Evolutionary conservation across 64 coral and sea anemone genomes (phyloP).

Genomic region (Orbicella faveolata): DNA sequence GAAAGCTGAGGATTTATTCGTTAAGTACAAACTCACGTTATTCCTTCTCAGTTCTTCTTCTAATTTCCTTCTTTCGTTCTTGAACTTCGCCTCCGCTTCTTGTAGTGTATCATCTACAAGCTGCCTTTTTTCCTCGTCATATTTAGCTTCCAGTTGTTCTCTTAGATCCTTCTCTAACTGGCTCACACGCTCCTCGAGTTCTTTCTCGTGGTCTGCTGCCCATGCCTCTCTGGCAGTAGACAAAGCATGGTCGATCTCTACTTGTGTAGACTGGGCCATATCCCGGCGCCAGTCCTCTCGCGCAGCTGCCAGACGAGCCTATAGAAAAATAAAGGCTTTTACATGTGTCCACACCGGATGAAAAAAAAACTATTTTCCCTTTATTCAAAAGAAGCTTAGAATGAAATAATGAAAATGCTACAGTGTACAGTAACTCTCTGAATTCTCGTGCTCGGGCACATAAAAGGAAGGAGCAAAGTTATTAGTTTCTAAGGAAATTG

Average conservation of each 20-base stretch:
- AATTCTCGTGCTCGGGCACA: too few species aligned
- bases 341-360: too few species aligned
- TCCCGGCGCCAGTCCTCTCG: constrained; percentile 64
- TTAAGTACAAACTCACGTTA: constrained; percentile 48
- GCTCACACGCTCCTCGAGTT: constrained; percentile 52
- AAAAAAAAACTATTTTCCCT: too few species aligned
- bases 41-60: constrained; percentile 57
- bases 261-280: constrained; percentile 44
- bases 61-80: constrained; percentile 56
- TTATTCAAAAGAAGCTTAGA: too few species aligned
- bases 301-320: constrained; percentile 58
- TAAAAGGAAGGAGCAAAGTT: too few species aligned
- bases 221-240: constrained; percentile 79
- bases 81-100: constrained; percentile 47
- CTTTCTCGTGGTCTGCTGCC: constrained; percentile 67
- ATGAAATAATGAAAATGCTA: too few species aligned
- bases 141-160: constrained; percentile 29
- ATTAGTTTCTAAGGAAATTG: too few species aligned
- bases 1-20: too few species aligned
- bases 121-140: constrained; percentile 57
- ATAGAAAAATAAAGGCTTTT: not conserved
- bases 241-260: constrained; percentile 78
- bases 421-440: too few species aligned
- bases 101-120: constrained; percentile 41
- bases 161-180: constrained; percentile 34